These are phyloP conservation scores for Andricus grossulariae DNA, from an alignment of 1,140 invertebrate species.

Conservation along the genomic window DNA sequence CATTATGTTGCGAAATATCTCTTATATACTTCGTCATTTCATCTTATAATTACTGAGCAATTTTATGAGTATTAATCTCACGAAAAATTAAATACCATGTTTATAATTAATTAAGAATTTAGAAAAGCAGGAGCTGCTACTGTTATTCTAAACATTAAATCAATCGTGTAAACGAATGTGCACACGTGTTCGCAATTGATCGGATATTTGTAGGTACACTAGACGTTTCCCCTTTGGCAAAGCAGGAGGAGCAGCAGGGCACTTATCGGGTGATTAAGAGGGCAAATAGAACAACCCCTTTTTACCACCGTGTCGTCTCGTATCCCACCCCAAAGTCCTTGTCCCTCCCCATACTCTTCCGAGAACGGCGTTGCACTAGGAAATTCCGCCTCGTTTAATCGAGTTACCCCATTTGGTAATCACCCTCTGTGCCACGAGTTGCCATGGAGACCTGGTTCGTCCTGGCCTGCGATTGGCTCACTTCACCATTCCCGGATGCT, in stretches of 20 bases:
- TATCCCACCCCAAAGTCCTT: constrained; percentile 48
- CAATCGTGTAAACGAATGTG: constrained; percentile 33
- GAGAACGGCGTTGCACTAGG: constrained; percentile 52
- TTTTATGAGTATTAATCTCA: too few species aligned
- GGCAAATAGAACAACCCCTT: constrained; percentile 65
- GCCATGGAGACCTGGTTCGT: constrained; percentile 63
- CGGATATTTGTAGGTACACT: constrained; percentile 1
- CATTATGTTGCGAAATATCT: too few species aligned
- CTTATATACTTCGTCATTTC: too few species aligned
- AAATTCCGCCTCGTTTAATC: constrained; percentile 64
- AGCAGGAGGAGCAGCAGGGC: constrained; percentile 50
- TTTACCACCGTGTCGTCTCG: constrained; percentile 56
- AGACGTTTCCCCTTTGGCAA: constrained; percentile 47
- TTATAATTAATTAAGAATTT: not conserved
- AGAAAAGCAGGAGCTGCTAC: not conserved
- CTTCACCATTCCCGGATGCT: constrained; percentile 52
- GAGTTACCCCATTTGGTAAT: constrained; percentile 71
- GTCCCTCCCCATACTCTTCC: constrained; percentile 51
- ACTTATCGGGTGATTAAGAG: constrained; percentile 68
- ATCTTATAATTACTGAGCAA: too few species aligned
- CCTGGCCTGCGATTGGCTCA: constrained; percentile 51
- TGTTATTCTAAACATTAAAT: constrained; percentile 4
- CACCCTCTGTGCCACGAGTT: constrained; percentile 63
- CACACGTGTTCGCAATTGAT: constrained; percentile 48
- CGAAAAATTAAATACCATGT: not conserved